Percentiles rank a stretch among this genome's conserved stretches.
These are phyloP conservation scores for Drosophila prosaltans DNA, from an alignment of 1,140 invertebrate species.

Conservation along the genomic window DNA sequence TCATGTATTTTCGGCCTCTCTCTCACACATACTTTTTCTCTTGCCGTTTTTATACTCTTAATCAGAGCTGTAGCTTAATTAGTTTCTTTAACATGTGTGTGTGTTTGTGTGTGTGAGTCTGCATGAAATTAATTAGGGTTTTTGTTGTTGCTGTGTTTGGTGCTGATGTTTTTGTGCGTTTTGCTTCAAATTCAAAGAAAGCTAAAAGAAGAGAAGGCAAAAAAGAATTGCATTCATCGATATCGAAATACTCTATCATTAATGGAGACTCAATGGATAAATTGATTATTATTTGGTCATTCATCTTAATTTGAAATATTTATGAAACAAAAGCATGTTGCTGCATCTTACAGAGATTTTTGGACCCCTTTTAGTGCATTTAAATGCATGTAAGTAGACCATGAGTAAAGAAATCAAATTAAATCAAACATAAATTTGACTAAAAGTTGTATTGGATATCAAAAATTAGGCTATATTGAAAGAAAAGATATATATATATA, in stretches of 20 bases:
- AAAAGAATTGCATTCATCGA: background rate
- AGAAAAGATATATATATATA: no score
- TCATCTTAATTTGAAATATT: no score
- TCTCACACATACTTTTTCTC: background rate
- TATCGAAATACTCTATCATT: background rate
- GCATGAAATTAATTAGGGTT: conserved; percentile 72
- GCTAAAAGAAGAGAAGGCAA: background rate
- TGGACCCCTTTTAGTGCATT: no score
- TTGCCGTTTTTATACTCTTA: conserved; percentile 40
- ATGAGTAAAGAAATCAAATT: no score
- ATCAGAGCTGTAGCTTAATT: conserved; percentile 73
- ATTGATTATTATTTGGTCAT: no score
- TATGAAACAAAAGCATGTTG: no score
- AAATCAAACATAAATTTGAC: no score
- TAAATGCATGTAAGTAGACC: no score
- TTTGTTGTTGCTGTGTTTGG: conserved; percentile 20
- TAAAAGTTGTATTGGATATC: no score
- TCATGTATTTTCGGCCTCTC: background rate
- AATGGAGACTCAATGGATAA: no score
- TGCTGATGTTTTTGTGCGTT: conserved; percentile 2
- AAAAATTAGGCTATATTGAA: no score
- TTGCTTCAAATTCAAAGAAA: conserved; percentile 8
- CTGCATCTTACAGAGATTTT: no score
- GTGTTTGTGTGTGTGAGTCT: conserved; percentile 18
- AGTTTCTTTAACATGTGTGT: conserved; percentile 67